phyloP scores from a whole-genome alignment of 2,888 invertebrate genomes.

The Watsonalla cultraria region DNA sequence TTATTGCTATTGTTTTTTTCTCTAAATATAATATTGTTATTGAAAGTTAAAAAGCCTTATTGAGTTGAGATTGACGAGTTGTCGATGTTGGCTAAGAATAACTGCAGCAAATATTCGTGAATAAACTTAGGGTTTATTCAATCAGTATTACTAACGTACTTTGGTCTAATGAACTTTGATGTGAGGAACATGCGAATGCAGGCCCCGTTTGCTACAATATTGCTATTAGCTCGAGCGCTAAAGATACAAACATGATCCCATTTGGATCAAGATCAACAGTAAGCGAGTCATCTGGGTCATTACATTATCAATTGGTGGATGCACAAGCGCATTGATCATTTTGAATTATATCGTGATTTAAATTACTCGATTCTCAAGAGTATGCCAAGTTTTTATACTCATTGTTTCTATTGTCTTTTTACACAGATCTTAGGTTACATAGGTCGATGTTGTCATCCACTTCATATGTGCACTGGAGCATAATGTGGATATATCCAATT shows the following conservation, averaged over 20 bases:
- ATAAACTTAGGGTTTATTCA: too few relatives aligned
- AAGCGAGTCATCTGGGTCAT: conserved; percentile 39
- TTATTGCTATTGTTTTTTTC: too few relatives aligned
- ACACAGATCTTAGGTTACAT: background rate
- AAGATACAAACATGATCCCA: conserved; percentile 27
- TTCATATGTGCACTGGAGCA: background rate
- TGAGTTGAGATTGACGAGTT: too few relatives aligned
- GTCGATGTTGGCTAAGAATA: too few relatives aligned
- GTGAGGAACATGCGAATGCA: conserved; percentile 39
- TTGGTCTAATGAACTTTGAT: conserved; percentile 31
- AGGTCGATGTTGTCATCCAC: conserved; percentile 57
- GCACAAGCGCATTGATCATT: background rate
- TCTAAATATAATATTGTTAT: too few relatives aligned
- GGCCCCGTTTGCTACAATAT: conserved; percentile 33
- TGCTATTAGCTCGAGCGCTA: conserved; percentile 3
- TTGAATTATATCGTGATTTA: background rate
- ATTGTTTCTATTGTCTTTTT: conserved; percentile 6
- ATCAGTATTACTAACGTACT: conserved; percentile 31
- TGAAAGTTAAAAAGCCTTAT: too few relatives aligned
- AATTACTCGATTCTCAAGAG: background rate
- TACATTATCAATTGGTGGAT: conserved; percentile 18
- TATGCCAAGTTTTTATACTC: background rate
- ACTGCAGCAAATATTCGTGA: too few relatives aligned
- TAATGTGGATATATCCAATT: conserved; percentile 1
- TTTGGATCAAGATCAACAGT: conserved; percentile 49